Percentiles rank a stretch among this genome's conserved stretches.
Conservation (phyloP, 2,888 invertebrate species). For the Lydus trimaculatus region DNA sequence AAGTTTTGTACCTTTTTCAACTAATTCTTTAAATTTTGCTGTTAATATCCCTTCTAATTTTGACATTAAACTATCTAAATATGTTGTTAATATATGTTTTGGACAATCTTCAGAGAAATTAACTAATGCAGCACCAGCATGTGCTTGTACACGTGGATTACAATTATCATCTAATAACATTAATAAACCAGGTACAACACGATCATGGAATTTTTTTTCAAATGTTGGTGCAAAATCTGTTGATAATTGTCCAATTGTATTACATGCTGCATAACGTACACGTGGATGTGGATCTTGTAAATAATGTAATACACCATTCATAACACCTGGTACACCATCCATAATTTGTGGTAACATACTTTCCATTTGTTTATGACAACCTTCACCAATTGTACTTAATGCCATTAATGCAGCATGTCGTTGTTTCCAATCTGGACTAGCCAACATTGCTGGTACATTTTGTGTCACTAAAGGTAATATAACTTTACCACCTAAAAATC, state of each 20-base stretch:
- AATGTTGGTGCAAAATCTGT: slow-evolving; percentile 97
- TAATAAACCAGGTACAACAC: slow-evolving; percentile 91
- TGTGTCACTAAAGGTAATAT: slow-evolving; percentile 87
- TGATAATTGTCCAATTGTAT: slow-evolving; percentile 98
- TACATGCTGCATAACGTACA: slow-evolving; percentile 97
- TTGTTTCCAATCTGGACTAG: slow-evolving; percentile 82
- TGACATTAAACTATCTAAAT: slow-evolving; percentile 89
- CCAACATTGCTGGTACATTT: slow-evolving; percentile 86
- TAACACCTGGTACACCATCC: slow-evolving; percentile 73
- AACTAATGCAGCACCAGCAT: slow-evolving; percentile 90
- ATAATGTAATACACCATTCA: slow-evolving; percentile 56
- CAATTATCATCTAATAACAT: slow-evolving; percentile 88
- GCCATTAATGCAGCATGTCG: slow-evolving; percentile 99
- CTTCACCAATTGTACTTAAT: slow-evolving; percentile 97
- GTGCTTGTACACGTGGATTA: slow-evolving; percentile 93
- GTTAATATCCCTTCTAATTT: slow-evolving; percentile 90
- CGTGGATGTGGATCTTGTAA: slow-evolving; percentile 77
- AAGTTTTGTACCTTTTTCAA: slow-evolving; percentile 93
- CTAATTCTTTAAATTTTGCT: slow-evolving; percentile 92
- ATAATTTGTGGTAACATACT: slow-evolving; percentile 91
- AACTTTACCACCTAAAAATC: slow-evolving; percentile 66
- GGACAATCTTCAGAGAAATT: slow-evolving; percentile 99
- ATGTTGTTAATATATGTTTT: slow-evolving; percentile 88
- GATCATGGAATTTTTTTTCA: slow-evolving; percentile 97
- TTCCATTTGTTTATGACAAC: slow-evolving; percentile 99